Conservation (phyloP, 2,888 invertebrate genomes). For the Dicyrtoma fusca region DNA sequence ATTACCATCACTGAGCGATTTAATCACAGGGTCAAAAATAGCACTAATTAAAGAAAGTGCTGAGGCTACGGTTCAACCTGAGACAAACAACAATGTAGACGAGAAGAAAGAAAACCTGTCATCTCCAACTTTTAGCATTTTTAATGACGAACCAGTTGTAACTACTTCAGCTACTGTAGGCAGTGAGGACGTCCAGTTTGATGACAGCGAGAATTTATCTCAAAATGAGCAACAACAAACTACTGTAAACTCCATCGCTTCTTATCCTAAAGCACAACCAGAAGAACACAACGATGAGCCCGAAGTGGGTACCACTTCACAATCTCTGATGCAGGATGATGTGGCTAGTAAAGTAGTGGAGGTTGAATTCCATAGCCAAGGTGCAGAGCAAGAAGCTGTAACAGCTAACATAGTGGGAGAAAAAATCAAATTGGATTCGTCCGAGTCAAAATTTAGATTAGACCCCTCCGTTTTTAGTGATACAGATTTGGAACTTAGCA, state of each 20-base stretch:
- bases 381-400: not conserved
- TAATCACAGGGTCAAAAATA: not conserved
- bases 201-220: not conserved
- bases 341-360: not conserved
- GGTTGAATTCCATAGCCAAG: not conserved
- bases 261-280: no score
- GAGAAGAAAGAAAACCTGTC: not conserved
- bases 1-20: no score
- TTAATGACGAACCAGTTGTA: constrained; percentile 3
- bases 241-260: not conserved
- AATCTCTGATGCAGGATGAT: not conserved
- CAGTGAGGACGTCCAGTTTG: not conserved
- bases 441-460: constrained; percentile 33
- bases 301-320: not conserved
- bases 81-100: not conserved
- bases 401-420: not conserved
- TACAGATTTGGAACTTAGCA: constrained; percentile 4
- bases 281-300: constrained; percentile 6
- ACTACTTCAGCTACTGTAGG: not conserved
- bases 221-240: not conserved
- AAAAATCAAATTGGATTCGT: not conserved
- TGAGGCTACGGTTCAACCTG: not conserved
- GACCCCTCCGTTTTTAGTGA: constrained; percentile 41
- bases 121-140: not conserved
- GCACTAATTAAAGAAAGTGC: not conserved